Conservation (phyloP, 1,140 invertebrate genomes). For the Lepidurus couesii region DNA sequence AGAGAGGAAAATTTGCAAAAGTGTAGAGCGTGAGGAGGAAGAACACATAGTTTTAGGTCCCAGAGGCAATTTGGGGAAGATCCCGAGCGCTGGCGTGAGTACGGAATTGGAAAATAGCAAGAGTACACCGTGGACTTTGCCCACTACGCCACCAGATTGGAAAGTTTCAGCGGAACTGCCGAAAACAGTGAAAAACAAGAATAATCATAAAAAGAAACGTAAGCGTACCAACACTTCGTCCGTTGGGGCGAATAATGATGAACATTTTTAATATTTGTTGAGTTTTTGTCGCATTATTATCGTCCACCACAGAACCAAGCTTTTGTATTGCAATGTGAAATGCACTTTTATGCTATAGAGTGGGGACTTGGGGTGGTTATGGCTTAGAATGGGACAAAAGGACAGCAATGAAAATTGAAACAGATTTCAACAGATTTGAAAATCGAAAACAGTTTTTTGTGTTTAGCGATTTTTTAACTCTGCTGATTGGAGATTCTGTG, state of each 20-base stretch:
- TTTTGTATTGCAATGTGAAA: background rate
- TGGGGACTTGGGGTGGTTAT: background rate
- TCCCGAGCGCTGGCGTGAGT: background rate
- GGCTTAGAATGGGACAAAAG: background rate
- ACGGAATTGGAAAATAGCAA: background rate
- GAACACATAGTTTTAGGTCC: background rate
- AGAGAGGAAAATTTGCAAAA: background rate
- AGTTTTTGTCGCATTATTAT: no score
- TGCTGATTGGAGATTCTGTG: no score
- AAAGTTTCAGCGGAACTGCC: constrained; percentile 6
- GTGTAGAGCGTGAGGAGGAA: background rate
- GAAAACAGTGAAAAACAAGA: constrained; percentile 5
- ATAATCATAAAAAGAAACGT: constrained; percentile 4
- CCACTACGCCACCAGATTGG: background rate
- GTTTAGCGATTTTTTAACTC: no score
- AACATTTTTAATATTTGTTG: no score
- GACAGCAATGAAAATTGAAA: no score
- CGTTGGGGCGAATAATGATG: background rate
- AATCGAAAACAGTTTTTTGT: no score
- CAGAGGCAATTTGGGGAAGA: background rate
- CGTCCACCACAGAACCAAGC: background rate
- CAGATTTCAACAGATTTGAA: no score
- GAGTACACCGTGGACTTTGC: background rate
- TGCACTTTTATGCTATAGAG: background rate
- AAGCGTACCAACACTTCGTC: background rate